Base-by-base conservation (phyloP, 1,140 invertebrate species). In the Eciton burchellii region DNA sequence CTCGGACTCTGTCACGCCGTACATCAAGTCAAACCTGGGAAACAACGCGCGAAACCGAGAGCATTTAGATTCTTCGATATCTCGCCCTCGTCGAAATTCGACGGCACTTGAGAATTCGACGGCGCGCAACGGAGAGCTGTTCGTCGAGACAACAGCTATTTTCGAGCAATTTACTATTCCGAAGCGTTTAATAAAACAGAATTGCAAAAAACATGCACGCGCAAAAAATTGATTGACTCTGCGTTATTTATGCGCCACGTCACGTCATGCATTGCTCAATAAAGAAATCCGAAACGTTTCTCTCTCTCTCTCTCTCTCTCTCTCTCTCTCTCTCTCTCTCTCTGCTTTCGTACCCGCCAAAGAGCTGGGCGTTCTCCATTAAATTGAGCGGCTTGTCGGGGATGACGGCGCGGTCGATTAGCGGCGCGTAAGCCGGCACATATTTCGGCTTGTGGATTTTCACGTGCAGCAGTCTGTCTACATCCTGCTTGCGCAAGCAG, bases 1-100 rank as follows among this genome's bases (percentile, higher is more conserved):
- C 92, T 99, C 98, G 84, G 97, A 94, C 92, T 98, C 96, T 4
- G 97, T 98, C 14, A 98, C 96, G 29, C 98, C 98, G 87, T 98
- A 97, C 94, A 99, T 94, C 60, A 99, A 94, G 90, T 98, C 98
- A 89, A 97, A 98, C 86, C 97, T 97, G 19, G 52, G 93, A 89
- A 81, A 41, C 2, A 81, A 71, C 11, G 4, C 11, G 4, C n/a
- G n/a, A 4, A 26, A 47, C 9, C 45, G 6, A 35, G 6, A 35
- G 2, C 35, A 35, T 35, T 35, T 35, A 35, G n/a, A n/a, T n/a
- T n/a, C n/a, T n/a, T n/a, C n/a, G n/a, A n/a, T n/a, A n/a, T n/a
- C n/a, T n/a, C n/a, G n/a, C n/a, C n/a, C n/a, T n/a, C n/a, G n/a
- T n/a, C n/a, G n/a, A n/a, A n/a, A n/a, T n/a, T n/a, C n/a, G n/a